Conservation (phyloP, 2,888 invertebrate genomes). For the Ormyrus thymus region DNA sequence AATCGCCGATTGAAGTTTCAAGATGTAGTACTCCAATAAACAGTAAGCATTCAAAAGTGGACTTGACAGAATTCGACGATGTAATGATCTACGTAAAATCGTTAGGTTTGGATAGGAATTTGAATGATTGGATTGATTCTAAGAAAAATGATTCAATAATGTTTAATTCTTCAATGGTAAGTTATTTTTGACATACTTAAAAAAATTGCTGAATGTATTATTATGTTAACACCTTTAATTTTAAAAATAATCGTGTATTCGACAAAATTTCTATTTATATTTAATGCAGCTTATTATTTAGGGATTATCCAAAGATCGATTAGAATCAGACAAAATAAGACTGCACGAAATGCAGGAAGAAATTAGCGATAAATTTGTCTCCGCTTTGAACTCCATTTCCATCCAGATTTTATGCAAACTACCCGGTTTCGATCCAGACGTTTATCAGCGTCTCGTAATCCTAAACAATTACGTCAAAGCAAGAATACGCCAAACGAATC, state of each 20-base stretch:
- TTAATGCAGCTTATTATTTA: slow-evolving; percentile 51
- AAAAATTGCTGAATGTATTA: not conserved
- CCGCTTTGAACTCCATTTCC: slow-evolving; percentile 81
- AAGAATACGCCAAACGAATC: slow-evolving; percentile 74
- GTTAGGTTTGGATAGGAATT: slow-evolving; percentile 65
- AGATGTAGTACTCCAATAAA: slow-evolving; percentile 59
- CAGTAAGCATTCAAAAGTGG: not conserved
- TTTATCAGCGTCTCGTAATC: slow-evolving; percentile 78
- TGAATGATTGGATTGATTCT: slow-evolving; percentile 65
- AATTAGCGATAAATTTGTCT: slow-evolving; percentile 80
- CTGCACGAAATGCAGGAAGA: slow-evolving; percentile 78
- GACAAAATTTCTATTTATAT: not conserved
- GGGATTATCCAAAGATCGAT: slow-evolving; percentile 60
- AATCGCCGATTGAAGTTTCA: not conserved
- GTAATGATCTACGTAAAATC: slow-evolving; percentile 4
- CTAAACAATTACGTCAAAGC: slow-evolving; percentile 79
- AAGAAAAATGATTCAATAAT: slow-evolving; percentile 62
- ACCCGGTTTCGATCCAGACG: slow-evolving; percentile 78
- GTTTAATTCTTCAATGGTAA: slow-evolving; percentile 47
- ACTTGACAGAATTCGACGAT: slow-evolving; percentile 9
- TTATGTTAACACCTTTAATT: not conserved
- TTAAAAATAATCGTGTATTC: too few relatives aligned
- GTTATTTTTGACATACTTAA: not conserved
- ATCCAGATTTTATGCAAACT: slow-evolving; percentile 79
- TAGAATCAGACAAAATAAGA: slow-evolving; percentile 60